Evolutionary conservation across 2,113 vertebrate genomes (phyloP).

Genomic region (Murina feae): DNA sequence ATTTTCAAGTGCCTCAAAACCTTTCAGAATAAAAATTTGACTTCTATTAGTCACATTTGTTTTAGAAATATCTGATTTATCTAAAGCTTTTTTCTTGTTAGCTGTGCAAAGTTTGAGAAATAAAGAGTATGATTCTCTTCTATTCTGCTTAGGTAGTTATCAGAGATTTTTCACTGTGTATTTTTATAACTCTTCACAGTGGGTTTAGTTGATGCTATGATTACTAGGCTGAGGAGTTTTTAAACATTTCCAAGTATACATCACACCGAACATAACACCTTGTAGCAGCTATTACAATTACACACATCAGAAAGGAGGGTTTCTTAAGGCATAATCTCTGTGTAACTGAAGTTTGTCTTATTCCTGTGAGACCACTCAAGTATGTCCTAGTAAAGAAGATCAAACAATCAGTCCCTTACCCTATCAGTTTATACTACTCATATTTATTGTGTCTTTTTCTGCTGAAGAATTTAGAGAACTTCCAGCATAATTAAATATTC

Average conservation of each 20-base stretch:
- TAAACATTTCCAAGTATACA: background rate
- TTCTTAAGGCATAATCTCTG: background rate
- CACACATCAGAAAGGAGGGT: background rate
- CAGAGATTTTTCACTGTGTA: background rate
- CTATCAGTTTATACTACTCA: background rate
- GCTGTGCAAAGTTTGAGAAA: background rate
- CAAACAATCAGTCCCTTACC: background rate
- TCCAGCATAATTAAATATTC: background rate
- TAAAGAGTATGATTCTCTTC: background rate
- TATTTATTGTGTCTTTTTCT: background rate
- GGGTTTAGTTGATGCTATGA: background rate
- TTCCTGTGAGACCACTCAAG: background rate
- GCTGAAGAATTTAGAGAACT: background rate
- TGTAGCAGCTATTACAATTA: background rate
- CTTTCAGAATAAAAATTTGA: background rate
- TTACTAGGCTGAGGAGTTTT: background rate
- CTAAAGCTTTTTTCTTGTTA: background rate
- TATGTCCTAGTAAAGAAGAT: background rate
- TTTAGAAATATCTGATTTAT: background rate
- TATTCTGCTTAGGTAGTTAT: slow-evolving; percentile 13
- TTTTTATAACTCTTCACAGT: slow-evolving; percentile 21
- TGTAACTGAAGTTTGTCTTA: background rate
- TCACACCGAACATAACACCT: background rate
- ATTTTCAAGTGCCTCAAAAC: background rate
- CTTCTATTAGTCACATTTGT: background rate